These are phyloP conservation scores for Brachypalpus laphriformis DNA, from an alignment of 2,888 invertebrate genomes.

Conservation along the genomic window DNA sequence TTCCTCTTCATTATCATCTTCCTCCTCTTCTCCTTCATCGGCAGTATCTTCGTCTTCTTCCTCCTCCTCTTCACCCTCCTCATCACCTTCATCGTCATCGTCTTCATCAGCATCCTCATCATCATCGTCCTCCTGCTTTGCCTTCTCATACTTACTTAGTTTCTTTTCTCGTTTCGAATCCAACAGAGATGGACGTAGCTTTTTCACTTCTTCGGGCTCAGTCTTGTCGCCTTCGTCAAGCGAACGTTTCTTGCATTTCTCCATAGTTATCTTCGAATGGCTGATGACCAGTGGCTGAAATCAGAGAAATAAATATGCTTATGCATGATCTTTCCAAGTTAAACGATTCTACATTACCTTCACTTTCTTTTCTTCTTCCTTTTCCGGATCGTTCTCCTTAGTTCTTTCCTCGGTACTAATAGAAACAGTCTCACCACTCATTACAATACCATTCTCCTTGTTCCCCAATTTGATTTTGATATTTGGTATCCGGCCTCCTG, in stretches of 20 bases:
- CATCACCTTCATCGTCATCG: constrained; percentile 76
- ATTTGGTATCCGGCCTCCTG: constrained; percentile 83
- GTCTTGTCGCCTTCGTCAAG: constrained; percentile 76
- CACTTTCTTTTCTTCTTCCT: constrained; percentile 76
- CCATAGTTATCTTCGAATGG: constrained; percentile 78
- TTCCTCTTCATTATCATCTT: constrained; percentile 77
- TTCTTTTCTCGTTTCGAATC: constrained; percentile 80
- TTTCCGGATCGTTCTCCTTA: constrained; percentile 62
- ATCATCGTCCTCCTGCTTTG: constrained; percentile 78
- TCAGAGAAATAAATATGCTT: not conserved
- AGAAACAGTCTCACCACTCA: constrained; percentile 76
- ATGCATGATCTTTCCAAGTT: not conserved
- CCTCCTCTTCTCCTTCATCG: constrained; percentile 78
- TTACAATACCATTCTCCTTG: constrained; percentile 65
- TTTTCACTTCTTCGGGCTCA: constrained; percentile 76
- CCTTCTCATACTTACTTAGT: constrained; percentile 80
- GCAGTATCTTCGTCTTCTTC: constrained; percentile 75
- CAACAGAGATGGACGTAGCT: constrained; percentile 79
- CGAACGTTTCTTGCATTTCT: constrained; percentile 76
- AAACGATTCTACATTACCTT: constrained; percentile 75
- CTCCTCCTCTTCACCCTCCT: constrained; percentile 76
- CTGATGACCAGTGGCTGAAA: constrained; percentile 79
- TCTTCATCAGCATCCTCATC: constrained; percentile 77
- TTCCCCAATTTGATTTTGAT: constrained; percentile 80
- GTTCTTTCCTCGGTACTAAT: constrained; percentile 69